A percentile compares a stretch with the other conserved stretches of the same genome.
Conservation (phyloP, 2,113 vertebrate genomes). For the Upupa epops region DNA sequence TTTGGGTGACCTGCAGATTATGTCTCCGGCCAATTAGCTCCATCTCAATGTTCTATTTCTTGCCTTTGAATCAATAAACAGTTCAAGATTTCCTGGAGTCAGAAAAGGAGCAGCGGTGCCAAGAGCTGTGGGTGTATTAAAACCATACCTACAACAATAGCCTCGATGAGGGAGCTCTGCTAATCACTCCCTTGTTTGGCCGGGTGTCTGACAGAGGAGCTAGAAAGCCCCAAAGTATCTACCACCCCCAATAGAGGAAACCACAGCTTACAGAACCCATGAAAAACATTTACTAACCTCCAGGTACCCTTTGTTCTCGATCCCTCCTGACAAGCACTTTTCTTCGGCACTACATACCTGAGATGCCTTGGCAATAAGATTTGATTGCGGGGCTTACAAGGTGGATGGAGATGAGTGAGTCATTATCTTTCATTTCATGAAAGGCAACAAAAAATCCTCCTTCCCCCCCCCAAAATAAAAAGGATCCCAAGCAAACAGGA, state of each 20-base stretch:
- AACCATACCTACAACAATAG: slow-evolving; percentile 76
- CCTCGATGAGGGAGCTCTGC: slow-evolving; percentile 51
- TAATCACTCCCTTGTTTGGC: slow-evolving; percentile 62
- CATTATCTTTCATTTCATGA: slow-evolving; percentile 63
- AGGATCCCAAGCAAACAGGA: neutral
- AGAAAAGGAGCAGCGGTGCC: slow-evolving; percentile 58
- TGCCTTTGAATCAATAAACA: slow-evolving; percentile 74
- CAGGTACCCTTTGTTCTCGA: slow-evolving; percentile 73
- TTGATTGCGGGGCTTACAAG: slow-evolving; percentile 58
- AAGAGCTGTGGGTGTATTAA: slow-evolving; percentile 74
- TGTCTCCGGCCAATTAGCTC: slow-evolving; percentile 67
- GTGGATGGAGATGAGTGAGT: slow-evolving; percentile 63
- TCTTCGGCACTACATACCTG: slow-evolving; percentile 47
- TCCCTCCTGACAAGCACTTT: slow-evolving; percentile 62
- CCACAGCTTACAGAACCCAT: slow-evolving; percentile 61
- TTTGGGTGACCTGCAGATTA: slow-evolving; percentile 62
- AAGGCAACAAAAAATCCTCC: neutral
- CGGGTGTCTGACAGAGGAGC: slow-evolving; percentile 47
- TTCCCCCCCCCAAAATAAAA: too few species aligned
- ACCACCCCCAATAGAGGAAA: slow-evolving; percentile 68
- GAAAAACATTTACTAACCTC: slow-evolving; percentile 71
- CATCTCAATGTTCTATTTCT: slow-evolving; percentile 68
- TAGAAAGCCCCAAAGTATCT: slow-evolving; percentile 47
- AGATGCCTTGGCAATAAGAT: slow-evolving; percentile 73
- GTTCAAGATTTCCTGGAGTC: slow-evolving; percentile 75